Conservation (phyloP, 2,113 vertebrate genomes). For the Proterorhinus semilunaris region DNA sequence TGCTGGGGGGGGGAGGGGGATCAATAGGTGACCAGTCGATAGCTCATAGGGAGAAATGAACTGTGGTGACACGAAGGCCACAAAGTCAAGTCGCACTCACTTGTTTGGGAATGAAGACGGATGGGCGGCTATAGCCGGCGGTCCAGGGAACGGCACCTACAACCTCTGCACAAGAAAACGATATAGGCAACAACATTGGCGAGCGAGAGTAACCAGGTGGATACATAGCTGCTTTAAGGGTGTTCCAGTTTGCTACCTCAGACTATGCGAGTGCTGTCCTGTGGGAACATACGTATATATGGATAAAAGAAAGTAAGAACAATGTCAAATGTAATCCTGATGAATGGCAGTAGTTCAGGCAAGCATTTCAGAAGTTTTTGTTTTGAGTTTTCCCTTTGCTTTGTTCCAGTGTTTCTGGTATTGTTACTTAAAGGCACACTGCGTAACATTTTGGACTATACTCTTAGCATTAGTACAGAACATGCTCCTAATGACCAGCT, state of each 20-base stretch:
- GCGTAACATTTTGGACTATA: no score
- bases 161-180: slow-evolving; percentile 3
- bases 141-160: slow-evolving; percentile 12
- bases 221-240: slow-evolving; percentile 18
- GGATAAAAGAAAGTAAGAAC: slow-evolving; percentile 61
- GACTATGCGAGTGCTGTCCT: slow-evolving; percentile 17
- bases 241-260: slow-evolving; percentile 44
- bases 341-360: slow-evolving; percentile 85
- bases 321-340: slow-evolving; percentile 77
- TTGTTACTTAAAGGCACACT: not conserved
- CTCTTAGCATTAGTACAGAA: no score
- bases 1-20: slow-evolving; percentile 62
- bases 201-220: slow-evolving; percentile 37
- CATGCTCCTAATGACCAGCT: no score
- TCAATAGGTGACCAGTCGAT: slow-evolving; percentile 91
- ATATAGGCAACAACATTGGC: slow-evolving; percentile 29
- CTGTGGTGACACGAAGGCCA: slow-evolving; percentile 75
- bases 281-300: slow-evolving; percentile 61
- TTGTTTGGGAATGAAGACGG: slow-evolving; percentile 22
- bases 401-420: no score
- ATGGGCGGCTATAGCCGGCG: not conserved
- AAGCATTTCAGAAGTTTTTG: slow-evolving; percentile 86
- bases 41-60: slow-evolving; percentile 87
- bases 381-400: slow-evolving; percentile 74
- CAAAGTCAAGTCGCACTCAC: slow-evolving; percentile 77